Base-by-base conservation (phyloP, 1,140 invertebrate genomes). In the Thaumatotibia leucotreta region DNA sequence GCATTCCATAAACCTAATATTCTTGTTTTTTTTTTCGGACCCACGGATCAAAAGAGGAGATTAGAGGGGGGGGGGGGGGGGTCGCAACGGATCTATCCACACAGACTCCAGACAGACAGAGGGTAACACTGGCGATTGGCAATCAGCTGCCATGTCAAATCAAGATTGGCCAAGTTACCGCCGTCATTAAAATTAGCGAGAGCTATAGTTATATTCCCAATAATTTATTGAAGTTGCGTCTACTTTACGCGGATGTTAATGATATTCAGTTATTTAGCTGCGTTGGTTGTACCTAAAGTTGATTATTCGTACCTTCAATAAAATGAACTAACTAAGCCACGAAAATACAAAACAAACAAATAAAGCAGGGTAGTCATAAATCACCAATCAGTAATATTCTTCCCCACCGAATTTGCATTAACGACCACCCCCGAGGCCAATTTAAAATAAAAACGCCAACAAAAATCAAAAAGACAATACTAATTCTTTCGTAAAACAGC, bases 401-500 rank as follows among this genome's bases (percentile, higher is more conserved):
- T 58, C 14, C 27, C 52, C 52, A 14, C 52, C 24, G 17, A 27
- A 58, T 58, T 58, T 39, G 49, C 29, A 73, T 79, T 76, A 78
- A 82, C 72, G 74, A 82, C 45, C 66, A 27, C 24, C 24, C n/a
- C 52, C 52, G 24, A 17, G 62, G 65, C 70, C 73, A 80, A 80
- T 76, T 82, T 79, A 73, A 79, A 75, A 78, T 64, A 77, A 73
- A 77, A 78, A 45, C 39, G 39, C n/a, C 14, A 20, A 20, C 39
- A 77, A 73, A 58, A 58, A 58, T 11, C 3, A 29, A 67, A 77
- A 76, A 75, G 68, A 75, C 71, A 79, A 83, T 75, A 81, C 73
- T 80, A 87, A 83, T 83, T 81, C 77, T 74, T 77, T 75, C 14
- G 23, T 58, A 79, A 77, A 74, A 76, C 73, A 79, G 69, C 69